These are phyloP conservation scores for Bombus confusus DNA, from an alignment of 1,140 invertebrate species.

Conservation along the genomic window DNA sequence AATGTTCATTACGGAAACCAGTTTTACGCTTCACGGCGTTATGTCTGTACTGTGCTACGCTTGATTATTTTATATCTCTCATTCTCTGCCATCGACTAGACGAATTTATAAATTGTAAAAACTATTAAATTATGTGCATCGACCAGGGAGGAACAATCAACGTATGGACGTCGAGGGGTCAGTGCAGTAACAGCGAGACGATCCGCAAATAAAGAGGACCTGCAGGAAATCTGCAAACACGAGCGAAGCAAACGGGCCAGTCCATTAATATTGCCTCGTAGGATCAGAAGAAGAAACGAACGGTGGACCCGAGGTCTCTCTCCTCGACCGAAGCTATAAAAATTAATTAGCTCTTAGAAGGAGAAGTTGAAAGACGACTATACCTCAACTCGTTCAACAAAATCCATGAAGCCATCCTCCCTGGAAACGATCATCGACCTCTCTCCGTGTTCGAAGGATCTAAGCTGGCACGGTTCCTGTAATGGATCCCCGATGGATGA, in stretches of 20 bases:
- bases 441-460: background rate
- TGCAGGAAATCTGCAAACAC: constrained; percentile 43
- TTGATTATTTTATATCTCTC: background rate
- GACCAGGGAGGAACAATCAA: background rate
- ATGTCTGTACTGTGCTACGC: background rate
- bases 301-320: background rate
- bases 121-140: constrained; percentile 18
- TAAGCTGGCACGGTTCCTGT: background rate
- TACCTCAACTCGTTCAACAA: background rate
- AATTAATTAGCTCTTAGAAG: constrained; percentile 65
- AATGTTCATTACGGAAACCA: background rate
- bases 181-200: constrained; percentile 35
- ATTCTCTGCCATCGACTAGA: no score
- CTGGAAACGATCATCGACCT: background rate
- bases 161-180: background rate
- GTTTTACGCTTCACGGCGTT: background rate
- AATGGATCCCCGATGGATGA: constrained; percentile 23
- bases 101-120: constrained; percentile 16
- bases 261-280: constrained; percentile 37
- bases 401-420: background rate
- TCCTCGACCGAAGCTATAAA: constrained; percentile 57
- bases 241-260: constrained; percentile 3
- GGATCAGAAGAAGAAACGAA: constrained; percentile 16
- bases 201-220: constrained; percentile 44
- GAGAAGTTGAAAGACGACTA: constrained; percentile 3